Percentiles rank a stretch among this genome's conserved stretches.
phyloP scores from a whole-genome alignment of 2,797 vertebrate species.

The Helicolenus hilgendorfi region DNA sequence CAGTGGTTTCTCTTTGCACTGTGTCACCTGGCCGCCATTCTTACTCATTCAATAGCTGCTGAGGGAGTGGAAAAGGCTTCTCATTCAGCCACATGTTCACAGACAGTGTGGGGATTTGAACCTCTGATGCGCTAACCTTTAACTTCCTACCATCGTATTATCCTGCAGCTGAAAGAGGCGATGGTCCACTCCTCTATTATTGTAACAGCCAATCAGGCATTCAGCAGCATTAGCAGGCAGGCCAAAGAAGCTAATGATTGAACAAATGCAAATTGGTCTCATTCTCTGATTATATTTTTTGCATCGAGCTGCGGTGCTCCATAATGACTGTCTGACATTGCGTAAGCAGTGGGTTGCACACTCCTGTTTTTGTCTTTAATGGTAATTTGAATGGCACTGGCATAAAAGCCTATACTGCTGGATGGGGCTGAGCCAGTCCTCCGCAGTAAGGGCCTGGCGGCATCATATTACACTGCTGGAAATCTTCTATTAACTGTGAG shows the following conservation, averaged over 20 bases:
- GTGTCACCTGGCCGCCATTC: background rate
- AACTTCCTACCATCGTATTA: conserved; percentile 38
- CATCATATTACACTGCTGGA: conserved; percentile 75
- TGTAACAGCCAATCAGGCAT: conserved; percentile 48
- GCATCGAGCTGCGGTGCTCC: conserved; percentile 6
- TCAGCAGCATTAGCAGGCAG: conserved; percentile 44
- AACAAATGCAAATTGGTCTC: conserved; percentile 65
- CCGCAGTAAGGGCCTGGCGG: conserved; percentile 45
- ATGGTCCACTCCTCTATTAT: conserved; percentile 31
- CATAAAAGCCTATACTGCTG: conserved; percentile 21
- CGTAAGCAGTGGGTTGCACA: conserved; percentile 26
- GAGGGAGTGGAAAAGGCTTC: conserved; percentile 18
- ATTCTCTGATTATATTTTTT: conserved; percentile 57
- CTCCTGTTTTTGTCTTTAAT: conserved; percentile 53
- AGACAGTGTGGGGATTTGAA: conserved; percentile 40
- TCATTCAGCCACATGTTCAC: conserved; percentile 43
- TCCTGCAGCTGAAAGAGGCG: conserved; percentile 19
- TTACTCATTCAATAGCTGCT: conserved; percentile 19
- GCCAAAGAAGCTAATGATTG: conserved; percentile 58
- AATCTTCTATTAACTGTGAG: conserved; percentile 69
- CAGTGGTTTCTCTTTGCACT: conserved; percentile 24
- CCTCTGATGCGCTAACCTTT: conserved; percentile 57
- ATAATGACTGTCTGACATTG: conserved; percentile 44
- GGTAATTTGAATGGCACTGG: conserved; percentile 38
- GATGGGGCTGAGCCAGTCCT: conserved; percentile 41